These are phyloP conservation scores for Thymallus thymallus DNA, from an alignment of 2,113 vertebrate species.

Conservation along the genomic window DNA sequence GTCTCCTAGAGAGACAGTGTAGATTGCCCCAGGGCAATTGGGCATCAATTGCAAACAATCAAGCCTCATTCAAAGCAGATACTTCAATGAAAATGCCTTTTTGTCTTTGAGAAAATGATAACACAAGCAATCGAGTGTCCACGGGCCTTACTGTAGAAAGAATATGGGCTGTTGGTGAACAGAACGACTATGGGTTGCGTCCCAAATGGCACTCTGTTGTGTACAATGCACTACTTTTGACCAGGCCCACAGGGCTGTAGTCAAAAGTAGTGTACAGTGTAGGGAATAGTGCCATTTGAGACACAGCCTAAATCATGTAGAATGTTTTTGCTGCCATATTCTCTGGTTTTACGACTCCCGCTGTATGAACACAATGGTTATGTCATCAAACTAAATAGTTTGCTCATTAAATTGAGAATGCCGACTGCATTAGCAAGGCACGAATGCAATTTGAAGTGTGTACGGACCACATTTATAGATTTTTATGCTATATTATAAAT, in stretches of 20 bases:
- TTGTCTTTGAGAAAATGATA: constrained; percentile 12
- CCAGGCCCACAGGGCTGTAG: too few species aligned
- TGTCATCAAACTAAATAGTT: background rate
- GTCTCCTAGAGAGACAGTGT: background rate
- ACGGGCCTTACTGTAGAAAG: constrained; percentile 46
- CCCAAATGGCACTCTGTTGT: background rate
- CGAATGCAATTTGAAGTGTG: background rate
- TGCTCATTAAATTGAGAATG: background rate
- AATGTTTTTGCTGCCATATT: constrained; percentile 45
- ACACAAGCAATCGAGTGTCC: constrained; percentile 18
- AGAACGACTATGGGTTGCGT: background rate
- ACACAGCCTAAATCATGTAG: background rate
- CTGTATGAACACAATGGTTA: background rate
- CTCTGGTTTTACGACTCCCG: too few species aligned
- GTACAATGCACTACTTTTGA: background rate
- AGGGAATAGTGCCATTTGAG: too few species aligned
- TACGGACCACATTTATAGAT: background rate
- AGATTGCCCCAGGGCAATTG: background rate
- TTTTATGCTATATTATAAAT: background rate
- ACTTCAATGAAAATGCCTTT: constrained; percentile 36
- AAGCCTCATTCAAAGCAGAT: constrained; percentile 26
- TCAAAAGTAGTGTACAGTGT: too few species aligned
- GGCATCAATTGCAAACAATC: background rate
- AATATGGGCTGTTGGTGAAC: constrained; percentile 5
- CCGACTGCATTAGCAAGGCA: background rate